Evolutionary conservation across 2,113 vertebrate genomes (phyloP), one percentile per base, ranked within the genome.

Genomic region (Rutilus rutilus): DNA sequence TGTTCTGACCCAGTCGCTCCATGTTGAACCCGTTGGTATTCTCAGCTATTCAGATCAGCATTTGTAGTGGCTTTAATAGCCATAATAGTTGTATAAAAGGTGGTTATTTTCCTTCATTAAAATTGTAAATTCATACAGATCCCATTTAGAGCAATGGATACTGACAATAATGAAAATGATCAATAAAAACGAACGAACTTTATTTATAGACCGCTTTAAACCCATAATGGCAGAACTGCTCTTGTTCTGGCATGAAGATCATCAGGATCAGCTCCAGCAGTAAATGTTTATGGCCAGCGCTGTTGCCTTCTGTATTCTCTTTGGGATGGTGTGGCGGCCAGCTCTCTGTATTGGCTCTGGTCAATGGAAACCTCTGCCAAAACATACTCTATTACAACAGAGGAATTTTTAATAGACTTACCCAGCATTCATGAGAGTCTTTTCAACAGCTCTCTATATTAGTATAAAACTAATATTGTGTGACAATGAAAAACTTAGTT

Each of bases 391-490:
- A 47, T 81, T 69, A 82, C 62, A 69, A 82, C 10, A 52, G 27
- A 67, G 45, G 74, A 54, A 85, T 80, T 71, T 86, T 69, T 79
- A 80, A 80, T 78, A 80, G 25, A 59, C 77, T 86, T 50, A 75
- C 45, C 36, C 77, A 83, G 27, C 36, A 84, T 76, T 71, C 19
- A 33, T 47, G 39, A 59, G 69, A 76, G 83, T 67, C 30, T 73
- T 59, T 79, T 86, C 82, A 82, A 75, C 77, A 27, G 73, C 71
- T 82, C 60, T 69, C 36, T 77, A 81, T 62, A 89, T 85, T 65
- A 78, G 47, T 77, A 45, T 42, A 84, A 76, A 75, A 75, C 85
- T 59, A 86, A 89, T 81, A 89, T 78, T 84, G 54, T 71, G 33
- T 36, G 54, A 82, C 60, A 71, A 50, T 64, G 74, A 74, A 85